Base-by-base conservation (phyloP, 1,140 invertebrate species). In the Trichonephila clavipes region DNA sequence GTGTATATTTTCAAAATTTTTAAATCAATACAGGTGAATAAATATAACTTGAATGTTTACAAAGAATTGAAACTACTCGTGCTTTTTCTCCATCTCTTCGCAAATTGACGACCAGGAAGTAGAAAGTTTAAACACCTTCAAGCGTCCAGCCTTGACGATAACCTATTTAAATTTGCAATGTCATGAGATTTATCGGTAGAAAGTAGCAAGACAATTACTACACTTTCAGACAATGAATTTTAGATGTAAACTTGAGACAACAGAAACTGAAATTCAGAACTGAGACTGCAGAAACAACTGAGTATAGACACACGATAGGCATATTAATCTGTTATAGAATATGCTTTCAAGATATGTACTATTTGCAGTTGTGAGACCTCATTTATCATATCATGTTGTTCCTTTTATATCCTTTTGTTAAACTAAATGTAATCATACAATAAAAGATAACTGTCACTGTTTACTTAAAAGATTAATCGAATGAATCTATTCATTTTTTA, bases 161-260 rank as follows among this genome's bases (percentile, higher is more conserved):
- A 72, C 69, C 69, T 72, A 34, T 72, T 72, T 34, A 72, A 72
- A 72, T 28, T 72, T 72, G 24, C 69, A 72, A 28, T 72, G 69
- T 72, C 69, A 72, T 72, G 69, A 72, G 28, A 72, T 34, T 72
- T 72, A 72, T 72, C 69, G 28, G 24, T 34, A 24, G 69, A 72
- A 72, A 34, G 28, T 34, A 12, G 69, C 69, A 34, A 72, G 28
- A 72, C 69, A 72, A 72, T 72, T 34, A 24, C 28, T 34, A 28
- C 10, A 14, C 14, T 72, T 72, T 72, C 24, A 24, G 24, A 28
- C 24, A 28, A 72, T 24, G 66, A 72, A 34, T n/a, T 72, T 10
- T 34, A 72, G 24, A 72, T 72, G 24, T 72, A 72, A 28, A 72
- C 24, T n/a, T 72, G 18, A 64, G 16, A 64, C 69, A 34, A 72